Percentiles rank a stretch among this genome's conserved stretches.
phyloP scores from a whole-genome alignment of 2,797 vertebrate species.

The Danio tinwini region DNA sequence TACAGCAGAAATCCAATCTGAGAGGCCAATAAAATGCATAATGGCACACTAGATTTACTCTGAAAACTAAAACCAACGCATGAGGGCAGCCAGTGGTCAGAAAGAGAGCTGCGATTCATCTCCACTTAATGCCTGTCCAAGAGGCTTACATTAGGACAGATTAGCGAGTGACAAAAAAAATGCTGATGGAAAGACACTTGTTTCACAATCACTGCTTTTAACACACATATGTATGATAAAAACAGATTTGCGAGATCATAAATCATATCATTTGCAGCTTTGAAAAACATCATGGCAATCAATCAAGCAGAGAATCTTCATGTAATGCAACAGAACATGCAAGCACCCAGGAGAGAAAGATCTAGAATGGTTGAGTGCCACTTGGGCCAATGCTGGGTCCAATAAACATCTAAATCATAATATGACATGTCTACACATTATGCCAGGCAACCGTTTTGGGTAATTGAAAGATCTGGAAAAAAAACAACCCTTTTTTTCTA shows the following conservation, averaged over 20 bases:
- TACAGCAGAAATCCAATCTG: not conserved
- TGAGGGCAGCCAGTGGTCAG: conserved; percentile 33
- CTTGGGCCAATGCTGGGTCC: not conserved
- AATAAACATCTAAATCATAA: not conserved
- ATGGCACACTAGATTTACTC: not conserved
- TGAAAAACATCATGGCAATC: not conserved
- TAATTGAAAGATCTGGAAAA: not conserved
- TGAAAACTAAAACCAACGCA: conserved; percentile 10
- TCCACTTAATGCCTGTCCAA: not conserved
- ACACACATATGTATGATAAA: not conserved
- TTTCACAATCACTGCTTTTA: not conserved
- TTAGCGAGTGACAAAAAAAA: not conserved
- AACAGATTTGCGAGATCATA: conserved; percentile 5
- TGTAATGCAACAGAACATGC: conserved; percentile 2
- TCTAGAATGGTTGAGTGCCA: not conserved
- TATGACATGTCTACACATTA: not conserved
- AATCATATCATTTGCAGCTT: conserved; percentile 13
- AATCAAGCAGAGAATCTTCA: not conserved
- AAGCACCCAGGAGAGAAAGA: not conserved
- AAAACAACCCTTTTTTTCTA: not conserved
- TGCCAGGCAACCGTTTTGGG: not conserved
- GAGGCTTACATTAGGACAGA: not conserved
- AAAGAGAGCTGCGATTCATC: conserved; percentile 13
- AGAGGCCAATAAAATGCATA: not conserved
- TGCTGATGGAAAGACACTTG: conserved; percentile 12